Evolutionary conservation across 92 coral and sea anemone species (phyloP).

Genomic region (Phenganax marumi): DNA sequence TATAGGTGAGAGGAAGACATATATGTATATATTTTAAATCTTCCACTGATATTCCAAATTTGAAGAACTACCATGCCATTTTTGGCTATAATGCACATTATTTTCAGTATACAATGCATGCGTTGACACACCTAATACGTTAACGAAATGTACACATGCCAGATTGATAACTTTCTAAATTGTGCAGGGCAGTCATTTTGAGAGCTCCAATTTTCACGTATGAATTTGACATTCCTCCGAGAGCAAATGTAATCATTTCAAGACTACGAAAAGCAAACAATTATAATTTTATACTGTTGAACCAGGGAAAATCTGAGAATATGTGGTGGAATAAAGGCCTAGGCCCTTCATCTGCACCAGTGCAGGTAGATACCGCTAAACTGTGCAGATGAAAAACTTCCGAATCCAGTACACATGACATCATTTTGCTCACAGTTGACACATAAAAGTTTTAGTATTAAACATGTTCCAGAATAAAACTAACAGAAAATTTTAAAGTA

Average conservation of each 20-base stretch:
- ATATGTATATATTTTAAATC: neutral
- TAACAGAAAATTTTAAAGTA: constrained; percentile 1
- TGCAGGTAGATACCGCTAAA: too few species aligned
- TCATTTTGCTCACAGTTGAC: neutral
- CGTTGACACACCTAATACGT: neutral
- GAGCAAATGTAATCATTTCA: too few species aligned
- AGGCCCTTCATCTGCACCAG: too few species aligned
- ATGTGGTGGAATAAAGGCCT: too few species aligned
- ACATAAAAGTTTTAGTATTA: neutral
- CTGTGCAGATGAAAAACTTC: too few species aligned
- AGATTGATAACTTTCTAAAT: too few species aligned
- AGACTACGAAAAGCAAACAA: too few species aligned
- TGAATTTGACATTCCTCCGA: too few species aligned
- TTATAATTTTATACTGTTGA: too few species aligned
- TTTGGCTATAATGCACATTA: neutral
- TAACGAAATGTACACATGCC: neutral
- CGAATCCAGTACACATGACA: neutral
- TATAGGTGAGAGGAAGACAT: constrained; percentile 17
- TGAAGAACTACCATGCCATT: neutral
- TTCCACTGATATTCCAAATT: neutral
- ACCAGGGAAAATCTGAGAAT: too few species aligned
- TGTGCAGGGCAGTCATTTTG: too few species aligned
- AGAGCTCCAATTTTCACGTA: too few species aligned
- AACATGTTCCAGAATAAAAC: constrained; percentile 5
- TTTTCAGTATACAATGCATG: neutral